Evolutionary conservation across 2,888 invertebrate genomes (phyloP), one percentile per base, ranked within the genome.

Genomic region (Polymixis lichenea): DNA sequence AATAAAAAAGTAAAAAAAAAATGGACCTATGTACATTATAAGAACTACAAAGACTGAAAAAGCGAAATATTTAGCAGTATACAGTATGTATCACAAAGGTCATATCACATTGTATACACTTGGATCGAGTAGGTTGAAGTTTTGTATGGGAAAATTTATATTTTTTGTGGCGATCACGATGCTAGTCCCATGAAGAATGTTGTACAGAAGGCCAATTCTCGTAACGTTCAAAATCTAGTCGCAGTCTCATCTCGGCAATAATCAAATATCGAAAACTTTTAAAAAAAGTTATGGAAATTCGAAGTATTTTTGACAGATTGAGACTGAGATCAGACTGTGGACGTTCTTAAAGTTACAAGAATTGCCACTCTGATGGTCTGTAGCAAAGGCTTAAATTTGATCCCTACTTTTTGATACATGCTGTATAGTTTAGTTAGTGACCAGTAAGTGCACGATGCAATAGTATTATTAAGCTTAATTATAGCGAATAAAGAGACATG

Each of bases 1-100:
- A 78, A 86, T 81, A 67, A 75, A 84, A 43, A 75, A 69, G 19
- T 11, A 13, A 25, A 15, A 22, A 6, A 15, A 8, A 9, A 9
- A 51, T n/a, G 19, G 56, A 70, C 55, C 22, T 65, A 38, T n/a
- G 38, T 62, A 67, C 28, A 70, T 15, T 62, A 56, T 22, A 51
- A 51, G 17, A 43, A 77, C 19, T 61, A 55, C 19, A 49, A 55
- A 61, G 19, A 17, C 22, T 22, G 28, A 15, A 1, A 69, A 46
- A 69, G 46, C 46, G 7, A 17, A 72, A 51, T 71, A 72, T 49
- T 7, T 56, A 19, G 8, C 22, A 19, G 5, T 25, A 49, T 19
- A 32, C 22, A 66, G 17, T 2, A 17, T 51, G 22, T 32, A 51
- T 66, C 22, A 11, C 9, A 66, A 51, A 9, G 32, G 51, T 22